Evolutionary conservation across 2,113 vertebrate genomes (phyloP), one percentile per base, ranked within the genome.

Genomic region (Hippocampus guttulatus): DNA sequence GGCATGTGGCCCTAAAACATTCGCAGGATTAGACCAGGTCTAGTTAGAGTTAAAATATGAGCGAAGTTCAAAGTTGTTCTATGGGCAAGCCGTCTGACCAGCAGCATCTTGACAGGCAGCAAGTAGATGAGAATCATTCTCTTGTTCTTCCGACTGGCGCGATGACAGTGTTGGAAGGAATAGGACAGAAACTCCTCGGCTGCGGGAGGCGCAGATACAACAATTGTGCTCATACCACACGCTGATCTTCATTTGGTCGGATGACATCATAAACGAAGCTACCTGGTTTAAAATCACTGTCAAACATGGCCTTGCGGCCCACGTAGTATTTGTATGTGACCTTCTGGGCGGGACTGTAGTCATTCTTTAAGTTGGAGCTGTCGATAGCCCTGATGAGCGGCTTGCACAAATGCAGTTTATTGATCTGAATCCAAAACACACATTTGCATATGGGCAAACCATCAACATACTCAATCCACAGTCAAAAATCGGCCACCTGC

Each of bases 291-390:
- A 95, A 98, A 92, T 98, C 96, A 2, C 96, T 98, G 88, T 99
- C 96, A 66, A 99, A 98, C 97, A 98, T 99, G 68, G 96, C 96
- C 75, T 99, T 99, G 64, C 96, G 95, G 27, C 97, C 97, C 6
- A 98, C 96, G 0, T 98, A 98, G 73, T 98, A 99, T 47, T 93
- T 95, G 87, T 96, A 99, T 0, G 97, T 99, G 65, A 98, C 95
- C 2, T 94, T 91, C 90, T 99, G 97, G 0, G 97, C 96, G 0
- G 93, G 95, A 6, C 93, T 96, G 23, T 98, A 99, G 6, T 96
- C 95, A 0, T 96, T 95, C 83, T 95, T 98, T 76, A 99, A 91
- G 84, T 95, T 98, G 18, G 96, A 98, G 89, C 97, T 97, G 88
- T 98, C 97, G 49, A 99, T 98, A 70, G 97, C 97, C 75, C 97